These are phyloP conservation scores for Gasterosteus aculeatus DNA, from an alignment of 2,113 vertebrate genomes.

Conservation along the genomic window DNA sequence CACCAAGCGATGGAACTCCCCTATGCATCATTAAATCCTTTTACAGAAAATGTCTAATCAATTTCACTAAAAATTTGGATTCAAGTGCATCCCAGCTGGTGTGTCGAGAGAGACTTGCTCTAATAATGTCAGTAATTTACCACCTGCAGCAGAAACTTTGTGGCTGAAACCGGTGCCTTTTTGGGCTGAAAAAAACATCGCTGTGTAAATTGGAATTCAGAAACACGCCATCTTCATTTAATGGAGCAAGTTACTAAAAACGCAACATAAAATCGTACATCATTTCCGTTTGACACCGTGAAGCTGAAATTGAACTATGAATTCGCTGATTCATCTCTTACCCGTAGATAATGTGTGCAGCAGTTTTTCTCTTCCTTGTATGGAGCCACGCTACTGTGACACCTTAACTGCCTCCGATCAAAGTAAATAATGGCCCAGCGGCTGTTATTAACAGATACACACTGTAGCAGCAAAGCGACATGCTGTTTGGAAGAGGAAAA, in stretches of 20 bases:
- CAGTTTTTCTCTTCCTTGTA: neutral
- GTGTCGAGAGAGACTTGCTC: slow-evolving; percentile 18
- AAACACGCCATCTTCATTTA: neutral
- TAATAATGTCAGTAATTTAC: slow-evolving; percentile 29
- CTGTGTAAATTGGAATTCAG: neutral
- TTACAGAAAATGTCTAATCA: slow-evolving; percentile 27
- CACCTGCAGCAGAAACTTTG: neutral
- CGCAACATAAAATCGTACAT: neutral
- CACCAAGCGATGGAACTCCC: slow-evolving; percentile 11
- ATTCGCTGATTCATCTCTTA: slow-evolving; percentile 38
- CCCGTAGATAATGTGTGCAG: neutral
- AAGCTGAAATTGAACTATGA: slow-evolving; percentile 14
- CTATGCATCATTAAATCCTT: slow-evolving; percentile 36
- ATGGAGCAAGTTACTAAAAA: neutral
- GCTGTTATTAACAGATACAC: slow-evolving; percentile 22
- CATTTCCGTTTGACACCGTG: neutral
- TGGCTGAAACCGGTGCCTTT: neutral
- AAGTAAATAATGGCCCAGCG: slow-evolving; percentile 24
- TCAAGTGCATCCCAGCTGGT: slow-evolving; percentile 6
- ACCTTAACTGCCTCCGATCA: slow-evolving; percentile 8
- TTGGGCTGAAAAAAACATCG: neutral
- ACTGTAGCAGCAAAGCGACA: slow-evolving; percentile 2
- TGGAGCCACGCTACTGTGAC: neutral
- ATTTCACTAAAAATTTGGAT: slow-evolving; percentile 34
- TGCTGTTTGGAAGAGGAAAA: slow-evolving; percentile 2